Percentiles rank a stretch among this genome's conserved stretches.
Evolutionary conservation across 2,888 invertebrate genomes (phyloP).

Genomic region (Pterobdella sp.): DNA sequence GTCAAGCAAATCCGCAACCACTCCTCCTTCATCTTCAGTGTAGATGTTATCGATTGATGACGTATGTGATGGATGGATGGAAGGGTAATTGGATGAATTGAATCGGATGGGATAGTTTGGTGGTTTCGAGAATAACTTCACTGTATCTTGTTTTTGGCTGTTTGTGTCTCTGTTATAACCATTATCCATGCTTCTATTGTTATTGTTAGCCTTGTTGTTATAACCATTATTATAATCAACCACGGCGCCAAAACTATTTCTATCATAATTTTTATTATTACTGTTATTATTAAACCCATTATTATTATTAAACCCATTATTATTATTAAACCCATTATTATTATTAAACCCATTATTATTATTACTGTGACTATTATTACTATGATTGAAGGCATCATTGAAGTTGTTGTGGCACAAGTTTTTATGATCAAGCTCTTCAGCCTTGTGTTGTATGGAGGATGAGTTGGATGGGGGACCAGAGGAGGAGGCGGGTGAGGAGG

Average conservation of each 20-base stretch:
- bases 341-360: not conserved
- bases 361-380: slow-evolving; percentile 7
- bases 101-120: not conserved
- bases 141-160: too few relatives aligned
- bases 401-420: not conserved
- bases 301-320: too few relatives aligned
- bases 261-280: too few relatives aligned
- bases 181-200: too few relatives aligned
- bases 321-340: too few relatives aligned
- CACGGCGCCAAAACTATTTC: too few relatives aligned
- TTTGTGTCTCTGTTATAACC: too few relatives aligned
- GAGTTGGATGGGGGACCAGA: slow-evolving; percentile 23
- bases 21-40: not conserved
- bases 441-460: not conserved
- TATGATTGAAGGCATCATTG: not conserved
- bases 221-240: too few relatives aligned
- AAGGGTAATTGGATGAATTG: not conserved
- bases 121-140: not conserved
- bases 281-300: too few relatives aligned
- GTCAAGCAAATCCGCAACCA: not conserved
- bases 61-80: too few relatives aligned
- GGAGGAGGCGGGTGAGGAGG: slow-evolving; percentile 12
- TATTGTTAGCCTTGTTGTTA: too few relatives aligned
- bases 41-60: not conserved
- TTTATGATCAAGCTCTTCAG: not conserved